Evolutionary conservation across 2,113 vertebrate genomes (phyloP).

Genomic region (Australoheros scitulus): DNA sequence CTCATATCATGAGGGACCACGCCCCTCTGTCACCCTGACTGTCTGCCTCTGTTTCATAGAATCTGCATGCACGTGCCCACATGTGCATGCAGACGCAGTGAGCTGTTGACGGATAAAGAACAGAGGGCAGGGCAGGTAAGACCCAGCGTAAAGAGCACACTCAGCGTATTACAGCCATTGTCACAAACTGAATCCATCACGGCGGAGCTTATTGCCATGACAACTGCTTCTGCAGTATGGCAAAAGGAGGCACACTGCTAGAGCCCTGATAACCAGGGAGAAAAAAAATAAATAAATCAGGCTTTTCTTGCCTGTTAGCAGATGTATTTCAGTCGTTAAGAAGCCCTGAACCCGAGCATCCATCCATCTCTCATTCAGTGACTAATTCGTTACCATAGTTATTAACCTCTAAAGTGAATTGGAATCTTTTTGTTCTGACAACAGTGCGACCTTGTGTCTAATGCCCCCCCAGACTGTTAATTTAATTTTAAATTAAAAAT

Average conservation of each 20-base stretch:
- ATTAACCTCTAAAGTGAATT: conserved; percentile 23
- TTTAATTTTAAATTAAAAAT: neutral
- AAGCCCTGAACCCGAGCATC: conserved; percentile 31
- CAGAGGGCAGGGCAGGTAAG: conserved; percentile 56
- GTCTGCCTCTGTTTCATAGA: neutral
- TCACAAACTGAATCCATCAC: conserved; percentile 70
- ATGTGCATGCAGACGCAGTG: conserved; percentile 1
- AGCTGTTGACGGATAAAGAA: conserved; percentile 6
- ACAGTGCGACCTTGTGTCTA: conserved; percentile 48
- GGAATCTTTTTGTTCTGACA: conserved; percentile 56
- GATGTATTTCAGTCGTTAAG: conserved; percentile 37
- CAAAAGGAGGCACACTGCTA: conserved; percentile 59
- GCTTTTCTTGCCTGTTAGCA: conserved; percentile 46
- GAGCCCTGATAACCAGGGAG: conserved; percentile 51
- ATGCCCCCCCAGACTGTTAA: neutral
- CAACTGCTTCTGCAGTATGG: conserved; percentile 72
- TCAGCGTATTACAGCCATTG: conserved; percentile 72
- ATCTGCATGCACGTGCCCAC: fast-evolving
- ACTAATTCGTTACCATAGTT: neutral
- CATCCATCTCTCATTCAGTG: conserved; percentile 9
- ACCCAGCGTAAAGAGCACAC: conserved; percentile 63
- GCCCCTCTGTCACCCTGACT: conserved; percentile 42
- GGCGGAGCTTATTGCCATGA: conserved; percentile 75
- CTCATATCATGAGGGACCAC: conserved; percentile 45
- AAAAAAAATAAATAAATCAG: neutral